Percentiles rank a stretch among this genome's conserved stretches.
Conservation (phyloP, 2,888 invertebrate genomes). For the Drosophila prostipennis region DNA sequence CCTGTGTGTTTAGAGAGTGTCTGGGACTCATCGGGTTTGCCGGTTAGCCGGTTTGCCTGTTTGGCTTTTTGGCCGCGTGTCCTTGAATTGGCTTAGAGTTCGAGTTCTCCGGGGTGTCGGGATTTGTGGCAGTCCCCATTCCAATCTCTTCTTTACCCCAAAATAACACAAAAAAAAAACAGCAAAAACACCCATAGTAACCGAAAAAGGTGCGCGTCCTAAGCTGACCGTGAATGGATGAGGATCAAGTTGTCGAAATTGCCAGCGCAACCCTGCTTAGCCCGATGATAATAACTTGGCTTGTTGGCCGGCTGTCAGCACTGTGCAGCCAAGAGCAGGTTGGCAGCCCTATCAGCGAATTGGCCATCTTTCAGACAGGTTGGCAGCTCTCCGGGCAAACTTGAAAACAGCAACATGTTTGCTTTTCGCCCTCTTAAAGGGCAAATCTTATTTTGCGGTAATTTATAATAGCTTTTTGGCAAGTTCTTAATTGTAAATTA, state of each 20-base stretch:
- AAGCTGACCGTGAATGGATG: constrained; percentile 36
- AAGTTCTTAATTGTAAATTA: not conserved
- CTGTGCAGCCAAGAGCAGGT: constrained; percentile 5
- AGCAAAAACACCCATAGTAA: not conserved
- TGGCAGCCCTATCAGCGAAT: constrained; percentile 7
- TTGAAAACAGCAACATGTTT: not conserved
- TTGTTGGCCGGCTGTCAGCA: constrained; percentile 17
- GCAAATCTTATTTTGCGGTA: no score
- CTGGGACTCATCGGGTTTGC: constrained; percentile 5
- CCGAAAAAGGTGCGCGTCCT: constrained; percentile 15
- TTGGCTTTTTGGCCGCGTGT: constrained; percentile 24
- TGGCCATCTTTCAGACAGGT: constrained; percentile 1
- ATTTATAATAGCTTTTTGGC: no score
- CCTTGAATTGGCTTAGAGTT: constrained; percentile 33
- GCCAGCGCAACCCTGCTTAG: constrained; percentile 1
- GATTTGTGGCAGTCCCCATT: constrained; percentile 13
- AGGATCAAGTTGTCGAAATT: constrained; percentile 35
- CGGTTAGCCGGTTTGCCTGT: not conserved
- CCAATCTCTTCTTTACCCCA: not conserved
- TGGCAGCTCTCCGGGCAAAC: not conserved
- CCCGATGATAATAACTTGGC: constrained; percentile 7
- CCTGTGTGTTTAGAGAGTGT: constrained; percentile 16
- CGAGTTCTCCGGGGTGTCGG: constrained; percentile 10
- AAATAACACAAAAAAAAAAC: no score
- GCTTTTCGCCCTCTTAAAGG: not conserved